Percentiles rank a stretch among this genome's conserved stretches.
phyloP scores from a whole-genome alignment of 2,888 invertebrate genomes.

The Toxonevra muliebris region DNA sequence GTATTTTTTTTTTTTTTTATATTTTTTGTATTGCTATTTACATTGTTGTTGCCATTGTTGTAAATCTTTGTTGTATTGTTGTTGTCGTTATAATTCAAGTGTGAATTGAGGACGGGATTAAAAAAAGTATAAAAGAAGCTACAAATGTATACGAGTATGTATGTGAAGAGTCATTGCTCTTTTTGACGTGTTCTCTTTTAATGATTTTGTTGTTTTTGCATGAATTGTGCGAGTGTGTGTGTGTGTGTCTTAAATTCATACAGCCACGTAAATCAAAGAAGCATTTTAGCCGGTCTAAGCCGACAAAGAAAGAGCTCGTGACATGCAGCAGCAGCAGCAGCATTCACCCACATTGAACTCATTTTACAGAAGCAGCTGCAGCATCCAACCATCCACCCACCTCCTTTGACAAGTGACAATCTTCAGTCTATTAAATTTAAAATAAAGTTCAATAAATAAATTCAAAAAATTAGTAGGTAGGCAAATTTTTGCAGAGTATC shows the following conservation, averaged over 20 bases:
- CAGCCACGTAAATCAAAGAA: no score
- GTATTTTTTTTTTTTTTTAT: constrained; percentile 5
- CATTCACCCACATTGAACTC: no score
- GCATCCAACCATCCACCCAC: no score
- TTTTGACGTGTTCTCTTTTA: constrained; percentile 3
- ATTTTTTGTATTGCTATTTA: constrained; percentile 8
- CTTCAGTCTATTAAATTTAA: no score
- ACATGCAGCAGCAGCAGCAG: neutral
- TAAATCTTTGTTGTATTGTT: constrained; percentile 20
- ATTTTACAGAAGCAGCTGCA: no score
- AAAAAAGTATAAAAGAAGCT: neutral
- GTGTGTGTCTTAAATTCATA: neutral
- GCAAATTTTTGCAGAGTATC: no score
- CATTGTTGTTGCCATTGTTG: constrained; percentile 17
- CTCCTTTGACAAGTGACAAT: no score
- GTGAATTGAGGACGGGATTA: constrained; percentile 19
- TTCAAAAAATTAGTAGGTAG: no score
- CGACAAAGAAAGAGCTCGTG: constrained; percentile 1
- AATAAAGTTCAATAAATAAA: no score
- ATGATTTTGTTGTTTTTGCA: neutral
- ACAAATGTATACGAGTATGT: neutral
- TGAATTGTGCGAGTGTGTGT: neutral
- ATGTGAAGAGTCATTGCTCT: neutral
- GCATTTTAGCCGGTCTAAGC: neutral
- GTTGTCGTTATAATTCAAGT: constrained; percentile 22